Evolutionary conservation across 2,113 vertebrate species (phyloP).

Genomic region (Zosterops borbonicus): DNA sequence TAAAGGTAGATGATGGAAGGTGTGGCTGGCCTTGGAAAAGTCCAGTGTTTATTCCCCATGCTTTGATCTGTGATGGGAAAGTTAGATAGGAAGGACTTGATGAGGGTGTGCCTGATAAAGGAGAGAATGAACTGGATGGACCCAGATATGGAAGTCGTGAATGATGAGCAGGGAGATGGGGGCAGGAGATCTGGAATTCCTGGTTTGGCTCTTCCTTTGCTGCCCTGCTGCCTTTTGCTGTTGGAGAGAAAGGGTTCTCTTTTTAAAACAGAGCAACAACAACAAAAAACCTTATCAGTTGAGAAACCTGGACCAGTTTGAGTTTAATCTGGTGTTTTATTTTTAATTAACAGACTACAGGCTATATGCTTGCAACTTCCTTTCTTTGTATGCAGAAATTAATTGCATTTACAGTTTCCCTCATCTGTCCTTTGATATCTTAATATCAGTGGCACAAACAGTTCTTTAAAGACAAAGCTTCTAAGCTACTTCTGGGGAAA

Average conservation of each 20-base stretch:
- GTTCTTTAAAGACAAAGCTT: slow-evolving; percentile 57
- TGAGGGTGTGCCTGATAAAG: neutral
- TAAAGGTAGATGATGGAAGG: neutral
- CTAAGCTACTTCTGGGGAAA: slow-evolving; percentile 57
- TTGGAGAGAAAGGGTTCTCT: neutral
- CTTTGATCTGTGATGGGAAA: neutral
- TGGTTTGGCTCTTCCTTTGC: neutral
- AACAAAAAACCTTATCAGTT: neutral
- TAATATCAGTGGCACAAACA: neutral
- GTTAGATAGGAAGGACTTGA: neutral
- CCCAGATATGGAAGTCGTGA: neutral
- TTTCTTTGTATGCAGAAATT: slow-evolving; percentile 51
- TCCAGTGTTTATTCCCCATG: neutral
- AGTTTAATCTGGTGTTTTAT: neutral
- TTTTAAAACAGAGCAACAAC: neutral
- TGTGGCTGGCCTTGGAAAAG: neutral
- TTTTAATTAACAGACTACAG: slow-evolving; percentile 7
- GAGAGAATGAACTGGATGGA: neutral
- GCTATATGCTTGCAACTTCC: slow-evolving; percentile 38
- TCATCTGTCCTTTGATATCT: slow-evolving; percentile 40
- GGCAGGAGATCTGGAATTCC: neutral
- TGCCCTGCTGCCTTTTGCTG: neutral
- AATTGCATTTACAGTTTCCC: slow-evolving; percentile 42
- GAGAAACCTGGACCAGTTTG: neutral
- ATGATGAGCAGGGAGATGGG: neutral